phyloP scores from a whole-genome alignment of 2,113 vertebrate genomes.

The Ivindomyrus marchei region DNA sequence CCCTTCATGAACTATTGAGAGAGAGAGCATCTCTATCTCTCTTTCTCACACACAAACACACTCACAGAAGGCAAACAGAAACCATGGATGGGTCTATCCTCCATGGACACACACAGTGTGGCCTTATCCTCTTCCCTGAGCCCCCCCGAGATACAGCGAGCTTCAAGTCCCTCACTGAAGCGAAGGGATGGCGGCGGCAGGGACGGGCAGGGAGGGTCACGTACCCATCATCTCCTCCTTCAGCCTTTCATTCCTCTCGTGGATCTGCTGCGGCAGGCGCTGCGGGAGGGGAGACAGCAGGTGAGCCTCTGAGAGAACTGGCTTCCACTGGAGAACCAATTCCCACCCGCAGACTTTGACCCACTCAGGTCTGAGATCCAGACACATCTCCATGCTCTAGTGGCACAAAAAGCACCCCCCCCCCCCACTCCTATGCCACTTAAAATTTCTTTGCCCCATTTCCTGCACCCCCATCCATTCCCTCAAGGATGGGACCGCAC shows the following conservation, averaged over 20 bases:
- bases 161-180: background rate
- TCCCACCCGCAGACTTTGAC: background rate
- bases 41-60: background rate
- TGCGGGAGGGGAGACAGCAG: slow-evolving; percentile 42
- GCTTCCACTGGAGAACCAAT: background rate
- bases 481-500: slow-evolving; percentile 1
- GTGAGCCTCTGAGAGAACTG: background rate
- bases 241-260: slow-evolving; percentile 87
- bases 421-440: background rate
- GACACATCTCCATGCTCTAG: background rate
- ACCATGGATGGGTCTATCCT: background rate
- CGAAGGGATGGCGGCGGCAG: background rate
- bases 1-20: background rate
- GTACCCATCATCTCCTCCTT: slow-evolving; percentile 95
- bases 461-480: background rate
- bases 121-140: background rate
- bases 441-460: background rate
- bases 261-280: slow-evolving; percentile 86
- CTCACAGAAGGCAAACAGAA: background rate
- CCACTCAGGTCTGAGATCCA: background rate
- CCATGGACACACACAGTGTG: background rate
- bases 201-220: slow-evolving; percentile 30
- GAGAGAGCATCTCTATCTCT: background rate
- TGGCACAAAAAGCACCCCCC: background rate
- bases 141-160: background rate